phyloP scores from a whole-genome alignment of 1,140 invertebrate genomes.

The Psix sp. region DNA sequence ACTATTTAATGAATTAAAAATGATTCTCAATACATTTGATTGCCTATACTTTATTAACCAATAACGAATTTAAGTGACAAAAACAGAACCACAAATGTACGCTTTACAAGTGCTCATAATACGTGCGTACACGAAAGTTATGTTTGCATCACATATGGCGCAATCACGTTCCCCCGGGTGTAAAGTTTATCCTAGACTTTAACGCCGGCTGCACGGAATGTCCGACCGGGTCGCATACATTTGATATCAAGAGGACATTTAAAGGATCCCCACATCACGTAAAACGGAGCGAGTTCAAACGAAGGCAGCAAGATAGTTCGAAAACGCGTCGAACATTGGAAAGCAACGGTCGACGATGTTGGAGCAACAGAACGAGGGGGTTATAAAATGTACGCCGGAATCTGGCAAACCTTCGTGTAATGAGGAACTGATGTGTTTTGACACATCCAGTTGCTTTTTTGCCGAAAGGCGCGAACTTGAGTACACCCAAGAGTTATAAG shows the following conservation, averaged over 20 bases:
- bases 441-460: too few relatives aligned
- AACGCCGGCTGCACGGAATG: constrained; percentile 74
- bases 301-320: constrained; percentile 16
- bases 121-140: constrained; percentile 53
- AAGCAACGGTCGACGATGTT: constrained; percentile 14
- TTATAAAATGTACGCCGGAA: constrained; percentile 11
- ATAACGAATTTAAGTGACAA: constrained; percentile 12
- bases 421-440: constrained; percentile 62
- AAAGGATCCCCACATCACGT: constrained; percentile 43
- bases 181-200: constrained; percentile 74
- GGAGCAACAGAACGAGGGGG: constrained; percentile 16
- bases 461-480: too few relatives aligned
- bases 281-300: constrained; percentile 7
- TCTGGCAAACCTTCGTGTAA: constrained; percentile 47
- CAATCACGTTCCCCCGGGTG: constrained; percentile 68
- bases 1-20: too few relatives aligned
- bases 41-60: neutral
- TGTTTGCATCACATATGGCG: constrained; percentile 70
- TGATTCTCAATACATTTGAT: too few relatives aligned
- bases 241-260: constrained; percentile 51
- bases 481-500: too few relatives aligned
- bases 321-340: constrained; percentile 13
- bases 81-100: constrained; percentile 63
- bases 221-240: constrained; percentile 60
- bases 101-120: constrained; percentile 71